phyloP scores from a whole-genome alignment of 2,113 vertebrate genomes.

The Platichthys stellatus region DNA sequence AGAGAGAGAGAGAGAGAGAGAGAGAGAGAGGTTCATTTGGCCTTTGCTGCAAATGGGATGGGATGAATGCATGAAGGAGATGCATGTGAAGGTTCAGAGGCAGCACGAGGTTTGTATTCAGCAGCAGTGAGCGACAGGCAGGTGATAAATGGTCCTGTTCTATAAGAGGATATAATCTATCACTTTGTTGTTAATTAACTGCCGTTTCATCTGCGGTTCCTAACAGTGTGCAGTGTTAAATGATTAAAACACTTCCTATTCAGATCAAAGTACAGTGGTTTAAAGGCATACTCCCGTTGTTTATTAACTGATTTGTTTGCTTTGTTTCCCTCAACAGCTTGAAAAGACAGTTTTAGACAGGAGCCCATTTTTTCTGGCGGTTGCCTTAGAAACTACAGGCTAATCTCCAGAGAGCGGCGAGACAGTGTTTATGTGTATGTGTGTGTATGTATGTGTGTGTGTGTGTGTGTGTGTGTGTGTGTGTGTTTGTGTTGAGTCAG shows the following conservation, averaged over 20 bases:
- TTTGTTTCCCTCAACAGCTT: conserved; percentile 21
- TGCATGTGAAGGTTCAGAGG: background rate
- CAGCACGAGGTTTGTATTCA: conserved; percentile 6
- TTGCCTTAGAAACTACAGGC: conserved; percentile 52
- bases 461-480: background rate
- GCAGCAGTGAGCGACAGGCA: background rate
- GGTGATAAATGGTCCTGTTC: background rate
- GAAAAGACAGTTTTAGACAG: conserved; percentile 10
- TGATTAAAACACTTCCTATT: conserved; percentile 36
- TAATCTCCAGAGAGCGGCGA: conserved; percentile 7
- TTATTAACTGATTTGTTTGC: conserved; percentile 35
- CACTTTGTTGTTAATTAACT: background rate
- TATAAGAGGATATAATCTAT: background rate
- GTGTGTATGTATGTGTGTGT: too few species aligned
- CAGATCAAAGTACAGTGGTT: conserved; percentile 2
- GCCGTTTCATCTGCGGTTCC: conserved; percentile 2
- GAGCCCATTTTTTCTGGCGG: conserved; percentile 1
- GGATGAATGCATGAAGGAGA: conserved; percentile 2
- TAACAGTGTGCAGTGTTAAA: background rate
- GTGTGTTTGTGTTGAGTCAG: conserved; percentile 24
- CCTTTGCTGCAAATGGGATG: conserved; percentile 1
- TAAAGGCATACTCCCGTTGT: background rate
- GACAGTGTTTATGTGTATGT: background rate
- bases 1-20: background rate
- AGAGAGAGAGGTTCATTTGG: background rate